Evolutionary conservation across 2,888 invertebrate species (phyloP), one percentile per base, ranked within the genome.

Genomic region (Rhamnusium bicolor): DNA sequence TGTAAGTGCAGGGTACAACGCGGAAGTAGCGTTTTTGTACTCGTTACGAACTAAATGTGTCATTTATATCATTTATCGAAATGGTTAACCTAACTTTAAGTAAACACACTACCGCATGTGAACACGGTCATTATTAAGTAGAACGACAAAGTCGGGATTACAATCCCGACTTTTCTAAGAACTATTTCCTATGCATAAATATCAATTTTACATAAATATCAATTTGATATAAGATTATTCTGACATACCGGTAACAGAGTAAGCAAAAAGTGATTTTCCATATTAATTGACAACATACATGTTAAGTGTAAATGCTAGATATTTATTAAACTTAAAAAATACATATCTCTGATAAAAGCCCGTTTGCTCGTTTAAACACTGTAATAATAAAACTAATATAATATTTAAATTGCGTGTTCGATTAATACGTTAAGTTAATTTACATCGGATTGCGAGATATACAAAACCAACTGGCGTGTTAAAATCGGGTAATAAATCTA

Each of bases 391-490:
- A 53, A 65, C 32, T 65, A 65, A 65, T 67, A 62, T 75, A 76
- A 80, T 73, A 77, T 79, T 78, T 69, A 77, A 73, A 72, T 78
- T 76, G 73, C 77, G 74, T 74, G 78, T 66, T 74, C 73, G 74
- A 78, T 77, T 77, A 69, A 75, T 74, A 76, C 73, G 78, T 79
- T 76, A 77, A 81, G 65, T 78, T 74, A 72, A 79, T 79, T 80
- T 78, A 76, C 76, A 75, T 21, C 8, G 19, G 54, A 40, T 18
- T 54, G 8, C 14, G 14, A 56, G 56, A 56, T 24, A 32, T 14
- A 40, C 32, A 40, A 18, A 60, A 14, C 24, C 24, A 24, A 16
- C 12, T 29, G 7, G 56, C 56, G 16, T 56, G 56, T 29, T 3
- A 6, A 16, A 29, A 29, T 14, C 14, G 16, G 29, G 29, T 56